phyloP scores from a whole-genome alignment of 2,797 vertebrate genomes.

The Heteromormyrus szaboi region DNA sequence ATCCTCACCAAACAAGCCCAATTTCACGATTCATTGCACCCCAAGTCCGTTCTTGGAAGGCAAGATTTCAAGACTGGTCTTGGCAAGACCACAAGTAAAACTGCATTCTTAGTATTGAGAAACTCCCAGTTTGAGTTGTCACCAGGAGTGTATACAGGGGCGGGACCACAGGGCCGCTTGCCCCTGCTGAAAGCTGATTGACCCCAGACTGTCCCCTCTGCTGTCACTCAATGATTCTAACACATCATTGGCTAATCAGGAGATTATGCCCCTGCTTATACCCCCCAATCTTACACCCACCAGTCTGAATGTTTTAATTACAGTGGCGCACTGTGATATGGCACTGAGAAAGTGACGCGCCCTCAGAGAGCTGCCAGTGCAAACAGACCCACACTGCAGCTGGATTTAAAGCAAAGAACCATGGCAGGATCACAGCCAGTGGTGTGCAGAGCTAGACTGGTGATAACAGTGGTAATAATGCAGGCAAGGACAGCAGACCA shows the following conservation, averaged over 20 bases:
- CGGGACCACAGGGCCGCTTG: neutral
- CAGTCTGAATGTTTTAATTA: neutral
- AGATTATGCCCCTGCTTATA: neutral
- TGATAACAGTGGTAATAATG: neutral
- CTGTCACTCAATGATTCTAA: neutral
- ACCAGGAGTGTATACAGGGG: neutral
- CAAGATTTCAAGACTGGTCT: neutral
- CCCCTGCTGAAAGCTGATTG: neutral
- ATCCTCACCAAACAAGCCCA: neutral
- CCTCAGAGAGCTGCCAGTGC: neutral
- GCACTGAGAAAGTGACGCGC: neutral
- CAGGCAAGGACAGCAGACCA: neutral
- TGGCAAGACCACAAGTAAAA: neutral
- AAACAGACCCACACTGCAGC: neutral
- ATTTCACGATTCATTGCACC: neutral
- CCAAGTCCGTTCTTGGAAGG: neutral
- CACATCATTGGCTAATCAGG: neutral
- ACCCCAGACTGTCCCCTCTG: neutral
- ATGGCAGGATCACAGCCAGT: neutral
- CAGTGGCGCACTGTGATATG: neutral
- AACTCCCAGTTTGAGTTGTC: neutral
- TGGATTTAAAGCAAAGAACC: neutral
- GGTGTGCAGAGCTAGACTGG: neutral
- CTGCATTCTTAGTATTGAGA: neutral
- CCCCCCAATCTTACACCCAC: neutral